Base-by-base conservation (phyloP, 2,797 vertebrate species). In the Rhinophrynus dorsalis region DNA sequence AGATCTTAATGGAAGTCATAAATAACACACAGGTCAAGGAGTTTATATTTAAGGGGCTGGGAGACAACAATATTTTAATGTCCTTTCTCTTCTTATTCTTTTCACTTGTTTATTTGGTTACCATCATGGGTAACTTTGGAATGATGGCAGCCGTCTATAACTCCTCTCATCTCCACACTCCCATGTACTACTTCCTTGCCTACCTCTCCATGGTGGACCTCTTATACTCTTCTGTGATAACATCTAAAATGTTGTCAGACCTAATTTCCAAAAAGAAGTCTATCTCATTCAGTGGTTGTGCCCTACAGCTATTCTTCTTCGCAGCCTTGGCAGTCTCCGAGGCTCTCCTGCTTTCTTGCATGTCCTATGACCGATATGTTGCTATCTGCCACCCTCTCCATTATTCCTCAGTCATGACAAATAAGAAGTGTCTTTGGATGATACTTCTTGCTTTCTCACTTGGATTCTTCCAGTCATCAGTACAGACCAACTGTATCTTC, bases 101-200 rank as follows among this genome's bases (percentile, higher is more conserved):
- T 44, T 55, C 50, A 11, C 3, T 72, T 5, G 35, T 78, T 2
- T 83, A 80, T n/a, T 3, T 76, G 3, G 7, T 72, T 10, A 75
- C 74, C 21, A 3, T 74, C 6, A 17, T 66, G 32, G 76, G 79
- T 3, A 83, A 82, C 56, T 24, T 30, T 12, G 10, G 40, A 13
- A 63, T 77, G 30, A 30, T 79, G 32, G 12, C 67, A 2, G 48
- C 80, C 57, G 72, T 78, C 44, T 45, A 60, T 2, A 44, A 13
- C 10, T 64, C 78, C 5, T 0, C 35, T 0, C 60, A 44, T 50
- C 77, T 84, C 27, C 78, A 82, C 32, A 77, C 44, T 0, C 78
- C 81, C 5, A 83, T 82, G 80, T 83, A 80, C 51, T 81, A 72
- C 35, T 66, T 81, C 7, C 50, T 83, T 26, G 75, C 74, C 6